Evolutionary conservation across 2,888 invertebrate genomes (phyloP), one percentile per base, ranked within the genome.

Genomic region (Drosophila nr. fundita): DNA sequence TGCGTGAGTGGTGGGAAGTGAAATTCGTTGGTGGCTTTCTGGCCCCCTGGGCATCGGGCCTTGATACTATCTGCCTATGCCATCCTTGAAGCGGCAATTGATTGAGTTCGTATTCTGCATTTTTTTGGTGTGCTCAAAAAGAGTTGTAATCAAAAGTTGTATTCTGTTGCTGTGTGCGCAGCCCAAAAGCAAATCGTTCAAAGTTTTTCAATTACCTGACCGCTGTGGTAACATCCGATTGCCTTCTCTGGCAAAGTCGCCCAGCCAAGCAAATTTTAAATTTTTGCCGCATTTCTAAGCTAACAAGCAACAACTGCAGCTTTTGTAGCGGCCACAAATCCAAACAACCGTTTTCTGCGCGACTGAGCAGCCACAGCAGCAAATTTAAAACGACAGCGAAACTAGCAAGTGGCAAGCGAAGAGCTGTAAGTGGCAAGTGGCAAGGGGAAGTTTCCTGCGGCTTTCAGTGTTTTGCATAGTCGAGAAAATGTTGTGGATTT

Each of bases 191-290:
- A 50, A 54, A 70, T 73, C 57, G 68, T 72, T 66, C 49, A 82
- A 83, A 84, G 89, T 84, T 84, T 84, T 84, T 84, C 84, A 84
- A 84, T 84, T 84, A 84, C 86, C 84, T 84, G 84, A 82, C 80
- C 88, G 73, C 68, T 65, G 59, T 59, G 69, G 52, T 63, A 48
- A 49, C 66, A 55, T 65, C 68, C 75, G 63, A 74, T 74, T 68
- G 65, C 52, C 53, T 50, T 32, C 21, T 40, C 59, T 57, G 64
- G 34, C 61, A 63, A 63, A 48, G 42, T 61, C 48, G 36, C n/a
- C 29, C 24, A 29, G 30, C 38, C 15, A 34, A 54, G 55, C 54
- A 61, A 78, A 57, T 68, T 62, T 62, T 32, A 53, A 69, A 73
- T 63, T 68, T 54, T 69, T 42, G 59, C 49, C 58, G 65, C 62